phyloP scores from a whole-genome alignment of 1,140 invertebrate species.

The Trypoxylus dichotomus region DNA sequence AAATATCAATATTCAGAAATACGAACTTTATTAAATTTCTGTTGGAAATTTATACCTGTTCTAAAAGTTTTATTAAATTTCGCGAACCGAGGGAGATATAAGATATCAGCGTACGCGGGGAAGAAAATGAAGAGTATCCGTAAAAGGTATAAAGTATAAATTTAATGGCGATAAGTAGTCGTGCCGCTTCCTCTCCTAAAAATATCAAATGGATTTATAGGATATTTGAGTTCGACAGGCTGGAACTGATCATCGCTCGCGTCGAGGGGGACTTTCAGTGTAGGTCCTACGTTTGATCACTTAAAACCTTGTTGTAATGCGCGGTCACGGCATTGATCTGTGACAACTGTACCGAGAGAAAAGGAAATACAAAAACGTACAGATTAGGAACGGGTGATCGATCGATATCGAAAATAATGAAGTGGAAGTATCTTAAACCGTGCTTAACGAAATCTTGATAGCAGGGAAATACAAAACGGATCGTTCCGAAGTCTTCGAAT shows the following conservation, averaged over 20 bases:
- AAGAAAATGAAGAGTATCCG: not conserved
- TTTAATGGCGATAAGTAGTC: constrained; percentile 44
- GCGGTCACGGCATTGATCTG: constrained; percentile 38
- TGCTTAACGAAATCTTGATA: constrained; percentile 29
- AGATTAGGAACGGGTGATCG: constrained; percentile 4
- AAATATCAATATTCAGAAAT: constrained; percentile 32
- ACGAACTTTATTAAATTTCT: constrained; percentile 31
- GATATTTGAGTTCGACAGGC: constrained; percentile 40
- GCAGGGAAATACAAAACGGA: not conserved
- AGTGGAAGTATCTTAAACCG: constrained; percentile 25
- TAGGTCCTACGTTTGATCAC: constrained; percentile 36
- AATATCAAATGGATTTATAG: constrained; percentile 45
- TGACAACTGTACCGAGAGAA: constrained; percentile 25
- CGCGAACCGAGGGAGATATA: constrained; percentile 24
- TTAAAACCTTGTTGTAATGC: constrained; percentile 40
- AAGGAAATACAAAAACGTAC: constrained; percentile 22
- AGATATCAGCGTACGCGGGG: constrained; percentile 15
- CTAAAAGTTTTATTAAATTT: constrained; percentile 33
- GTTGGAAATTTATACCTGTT: constrained; percentile 31
- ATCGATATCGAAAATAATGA: constrained; percentile 30
- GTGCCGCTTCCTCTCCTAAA: constrained; percentile 41
- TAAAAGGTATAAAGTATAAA: constrained; percentile 36
- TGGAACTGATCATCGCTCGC: constrained; percentile 41
- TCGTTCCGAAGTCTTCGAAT: not conserved
- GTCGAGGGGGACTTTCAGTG: constrained; percentile 36